Base-by-base conservation (phyloP, 2,888 invertebrate species). In the Drosophila subquinaria region DNA sequence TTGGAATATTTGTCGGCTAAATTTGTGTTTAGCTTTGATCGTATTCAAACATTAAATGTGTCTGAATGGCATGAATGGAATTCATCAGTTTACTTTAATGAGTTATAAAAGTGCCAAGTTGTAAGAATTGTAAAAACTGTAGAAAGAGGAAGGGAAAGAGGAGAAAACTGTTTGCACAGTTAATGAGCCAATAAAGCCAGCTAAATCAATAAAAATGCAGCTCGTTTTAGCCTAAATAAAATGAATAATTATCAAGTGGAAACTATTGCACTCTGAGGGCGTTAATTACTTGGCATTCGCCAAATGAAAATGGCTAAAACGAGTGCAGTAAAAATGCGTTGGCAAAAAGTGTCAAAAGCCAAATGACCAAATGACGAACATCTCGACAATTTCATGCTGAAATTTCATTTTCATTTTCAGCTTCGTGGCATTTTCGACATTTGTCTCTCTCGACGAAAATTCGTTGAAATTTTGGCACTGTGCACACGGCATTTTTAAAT, bases 111-210 rank as follows among this genome's bases (percentile, higher is more conserved):
- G 66, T 56, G 65, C 60, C 50, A 57, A 53, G 27, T 33, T 84
- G 61, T 74, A 63, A 45, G 36, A 52, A 52, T 56, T 47, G 52
- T 65, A 48, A 8, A 36, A 9, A 11, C 17, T 36, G 0, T 20
- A 4, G 20, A 10, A 10, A n/a, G n/a, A 17, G 15, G 17, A 15
- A 11, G 13, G 4, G 1, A 17, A 6, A 9, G 15, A 13, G 6
- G 4, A 23, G 50, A n/a, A 8, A 60, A 72, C 66, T 85, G 79
- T 86, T 89, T 84, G 76, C 84, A 67, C 64, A 73, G 71, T 87
- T 89, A 89, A 86, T 87, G 89, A 84, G 78, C 70, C 82, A 87
- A 87, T 76, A 79, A 87, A 79, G 9, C 27, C 86, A 86, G 75
- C 87, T 76, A 84, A 88, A 80, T 76, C 73, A 84, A 80, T 76